Evolutionary conservation across 2,113 vertebrate species (phyloP).

Genomic region (Macroglossus sobrinus): DNA sequence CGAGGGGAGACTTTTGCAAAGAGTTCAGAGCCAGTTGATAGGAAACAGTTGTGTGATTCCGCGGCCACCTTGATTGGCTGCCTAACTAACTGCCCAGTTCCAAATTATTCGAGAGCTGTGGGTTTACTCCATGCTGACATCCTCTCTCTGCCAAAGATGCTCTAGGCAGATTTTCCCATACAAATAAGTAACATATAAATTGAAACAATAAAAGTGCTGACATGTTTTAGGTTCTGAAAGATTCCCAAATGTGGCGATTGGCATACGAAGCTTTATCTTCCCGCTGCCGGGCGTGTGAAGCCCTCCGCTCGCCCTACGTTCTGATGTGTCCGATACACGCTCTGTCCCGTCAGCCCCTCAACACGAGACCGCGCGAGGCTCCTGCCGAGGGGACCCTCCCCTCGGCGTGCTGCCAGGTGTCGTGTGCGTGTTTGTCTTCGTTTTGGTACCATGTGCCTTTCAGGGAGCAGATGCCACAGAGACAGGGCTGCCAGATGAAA

Average conservation of each 20-base stretch:
- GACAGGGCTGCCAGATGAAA: neutral
- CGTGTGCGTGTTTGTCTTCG: neutral
- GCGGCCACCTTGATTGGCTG: neutral
- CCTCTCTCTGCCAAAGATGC: neutral
- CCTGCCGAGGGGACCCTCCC: neutral
- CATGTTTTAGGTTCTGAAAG: neutral
- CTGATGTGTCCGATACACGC: neutral
- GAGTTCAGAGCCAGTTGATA: neutral
- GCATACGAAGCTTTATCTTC: neutral
- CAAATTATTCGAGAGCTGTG: neutral
- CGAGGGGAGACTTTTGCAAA: neutral
- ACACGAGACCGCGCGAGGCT: neutral
- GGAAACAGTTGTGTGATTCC: neutral
- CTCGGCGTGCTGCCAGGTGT: neutral
- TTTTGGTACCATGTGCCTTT: slow-evolving; percentile 60
- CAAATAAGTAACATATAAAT: neutral
- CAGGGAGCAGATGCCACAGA: neutral
- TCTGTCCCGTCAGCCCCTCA: neutral
- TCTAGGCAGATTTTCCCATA: neutral
- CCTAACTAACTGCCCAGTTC: neutral
- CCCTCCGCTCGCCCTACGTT: neutral
- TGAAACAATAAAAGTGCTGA: neutral
- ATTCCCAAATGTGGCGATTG: neutral
- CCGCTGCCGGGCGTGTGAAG: neutral
- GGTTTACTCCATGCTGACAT: neutral